phyloP scores from a whole-genome alignment of 2,888 invertebrate genomes.

The Chrysolina haemoptera region DNA sequence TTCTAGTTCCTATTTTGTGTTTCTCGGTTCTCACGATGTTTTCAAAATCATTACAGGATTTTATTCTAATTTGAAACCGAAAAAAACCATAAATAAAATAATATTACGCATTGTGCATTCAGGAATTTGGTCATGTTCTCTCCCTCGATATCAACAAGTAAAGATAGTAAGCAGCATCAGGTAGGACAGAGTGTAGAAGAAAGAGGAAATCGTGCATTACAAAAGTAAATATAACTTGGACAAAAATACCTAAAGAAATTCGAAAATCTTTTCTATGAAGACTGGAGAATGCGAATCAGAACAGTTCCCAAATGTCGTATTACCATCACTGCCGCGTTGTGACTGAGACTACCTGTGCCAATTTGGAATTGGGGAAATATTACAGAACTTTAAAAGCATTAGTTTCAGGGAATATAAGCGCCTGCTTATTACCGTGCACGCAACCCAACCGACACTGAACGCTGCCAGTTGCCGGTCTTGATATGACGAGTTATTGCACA shows the following conservation, averaged over 20 bases:
- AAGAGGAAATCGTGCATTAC: not conserved
- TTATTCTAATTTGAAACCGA: too few relatives aligned
- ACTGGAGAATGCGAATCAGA: not conserved
- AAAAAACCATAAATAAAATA: too few relatives aligned
- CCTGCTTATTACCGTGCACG: slow-evolving; percentile 64
- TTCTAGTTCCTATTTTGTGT: too few relatives aligned
- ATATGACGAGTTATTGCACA: slow-evolving; percentile 41
- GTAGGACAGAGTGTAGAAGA: not conserved
- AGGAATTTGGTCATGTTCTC: not conserved
- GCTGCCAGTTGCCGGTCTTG: slow-evolving; percentile 53
- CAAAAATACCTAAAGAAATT: not conserved
- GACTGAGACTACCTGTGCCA: not conserved
- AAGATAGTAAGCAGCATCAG: not conserved
- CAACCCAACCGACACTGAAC: slow-evolving; percentile 62
- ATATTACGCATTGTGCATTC: not conserved
- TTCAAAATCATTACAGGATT: not conserved
- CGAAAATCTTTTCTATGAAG: not conserved
- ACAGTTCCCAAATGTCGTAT: not conserved
- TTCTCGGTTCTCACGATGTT: too few relatives aligned
- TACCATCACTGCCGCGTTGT: not conserved
- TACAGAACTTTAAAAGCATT: slow-evolving; percentile 40
- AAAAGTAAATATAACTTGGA: not conserved
- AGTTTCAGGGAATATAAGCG: slow-evolving; percentile 59
- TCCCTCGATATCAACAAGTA: not conserved
- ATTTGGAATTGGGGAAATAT: slow-evolving; percentile 9